Evolutionary conservation across 2,797 vertebrate species (phyloP).

Genomic region (Tinamus major): DNA sequence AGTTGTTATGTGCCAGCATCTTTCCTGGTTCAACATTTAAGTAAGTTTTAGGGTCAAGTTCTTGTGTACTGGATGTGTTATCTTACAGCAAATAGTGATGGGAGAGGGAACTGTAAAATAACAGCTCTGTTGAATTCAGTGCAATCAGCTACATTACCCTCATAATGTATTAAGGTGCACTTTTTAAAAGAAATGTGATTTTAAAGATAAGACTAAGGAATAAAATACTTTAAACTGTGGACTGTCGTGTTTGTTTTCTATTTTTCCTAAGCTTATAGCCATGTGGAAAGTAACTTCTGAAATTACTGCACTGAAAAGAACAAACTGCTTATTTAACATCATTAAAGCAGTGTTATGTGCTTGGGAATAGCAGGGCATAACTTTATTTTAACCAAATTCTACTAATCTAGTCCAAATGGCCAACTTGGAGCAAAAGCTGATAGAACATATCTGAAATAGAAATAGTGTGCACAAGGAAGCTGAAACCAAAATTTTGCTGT

Average conservation of each 20-base stretch:
- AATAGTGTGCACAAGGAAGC: neutral
- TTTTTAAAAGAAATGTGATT: neutral
- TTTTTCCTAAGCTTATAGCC: neutral
- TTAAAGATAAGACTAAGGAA: neutral
- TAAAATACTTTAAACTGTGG: slow-evolving; percentile 18
- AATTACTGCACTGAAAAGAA: neutral
- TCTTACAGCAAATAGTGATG: accelerated
- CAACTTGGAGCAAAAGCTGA: neutral
- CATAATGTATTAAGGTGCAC: too few species aligned
- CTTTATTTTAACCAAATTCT: neutral
- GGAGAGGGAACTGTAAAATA: neutral
- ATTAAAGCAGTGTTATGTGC: accelerated
- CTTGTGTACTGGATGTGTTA: neutral
- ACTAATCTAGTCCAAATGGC: neutral
- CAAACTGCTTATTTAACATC: accelerated
- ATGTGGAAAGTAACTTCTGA: neutral
- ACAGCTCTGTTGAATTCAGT: neutral
- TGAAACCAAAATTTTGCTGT: neutral
- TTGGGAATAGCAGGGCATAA: neutral
- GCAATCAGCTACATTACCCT: neutral
- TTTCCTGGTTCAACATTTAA: neutral
- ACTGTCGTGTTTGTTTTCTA: neutral
- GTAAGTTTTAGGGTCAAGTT: neutral
- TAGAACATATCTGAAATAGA: neutral
- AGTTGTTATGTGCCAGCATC: accelerated